Evolutionary conservation across 2,888 invertebrate genomes (phyloP).

Genomic region (Hanleya hanleyi): DNA sequence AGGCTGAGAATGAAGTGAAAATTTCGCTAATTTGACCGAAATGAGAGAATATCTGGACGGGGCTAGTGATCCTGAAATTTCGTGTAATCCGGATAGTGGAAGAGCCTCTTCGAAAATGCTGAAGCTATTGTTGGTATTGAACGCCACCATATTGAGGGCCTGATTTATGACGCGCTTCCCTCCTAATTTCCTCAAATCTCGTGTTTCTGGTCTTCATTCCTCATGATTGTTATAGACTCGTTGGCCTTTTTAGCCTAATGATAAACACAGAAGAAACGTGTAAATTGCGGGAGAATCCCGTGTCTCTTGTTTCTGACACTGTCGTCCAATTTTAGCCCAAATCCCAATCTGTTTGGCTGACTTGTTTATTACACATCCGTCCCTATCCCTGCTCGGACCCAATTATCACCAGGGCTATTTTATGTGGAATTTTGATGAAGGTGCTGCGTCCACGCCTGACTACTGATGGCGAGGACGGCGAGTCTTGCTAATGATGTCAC

Average conservation of each 20-base stretch:
- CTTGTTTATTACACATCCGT: background rate
- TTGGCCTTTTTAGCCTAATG: background rate
- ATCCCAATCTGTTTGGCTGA: background rate
- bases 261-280: background rate
- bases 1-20: background rate
- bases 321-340: background rate
- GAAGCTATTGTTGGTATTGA: no score
- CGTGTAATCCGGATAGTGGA: no score
- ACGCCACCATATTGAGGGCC: no score
- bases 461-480: background rate
- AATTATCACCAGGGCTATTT: background rate
- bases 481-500: conserved; percentile 6
- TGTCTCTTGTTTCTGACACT: background rate
- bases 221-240: no score
- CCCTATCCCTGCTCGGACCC: background rate
- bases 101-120: no score
- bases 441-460: background rate
- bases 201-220: no score
- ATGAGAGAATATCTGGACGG: no score
- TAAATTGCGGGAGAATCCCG: background rate
- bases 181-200: no score
- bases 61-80: no score
- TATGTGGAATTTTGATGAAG: background rate
- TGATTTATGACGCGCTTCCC: no score
- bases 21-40: background rate